Base-by-base conservation (phyloP, 2,888 invertebrate genomes). In the Tenthredo distinguenda region DNA sequence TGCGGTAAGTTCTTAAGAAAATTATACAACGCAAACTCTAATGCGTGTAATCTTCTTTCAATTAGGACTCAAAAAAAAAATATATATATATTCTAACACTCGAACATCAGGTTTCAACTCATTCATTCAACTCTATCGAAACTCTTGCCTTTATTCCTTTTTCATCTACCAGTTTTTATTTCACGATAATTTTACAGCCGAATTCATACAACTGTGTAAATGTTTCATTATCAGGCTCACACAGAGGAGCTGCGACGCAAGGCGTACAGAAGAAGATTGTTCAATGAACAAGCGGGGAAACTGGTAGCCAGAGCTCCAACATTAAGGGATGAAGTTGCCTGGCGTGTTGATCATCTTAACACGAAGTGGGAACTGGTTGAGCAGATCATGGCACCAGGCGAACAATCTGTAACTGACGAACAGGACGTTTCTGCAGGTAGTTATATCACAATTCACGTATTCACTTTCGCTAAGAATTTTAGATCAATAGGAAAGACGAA, bases 321-420 rank as follows among this genome's bases (percentile, higher is more conserved):
- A 89, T 94, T 95, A 88, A 95, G 95, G 90, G 96, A 96, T 88
- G 96, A 96, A 93, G 96, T 97, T 86, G 95, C 95, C 83, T 96
- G 96, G 95, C 95, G 97, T 88, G 95, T 97, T 88, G 95, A 96
- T 90, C 96, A 96, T 91, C 94, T 98, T 87, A 97, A 97, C 92
- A 95, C 96, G 86, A 97, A 97, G 93, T 97, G 97, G 98, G 96
- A 97, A 91, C 95, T 96, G 83, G 95, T 97, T 86, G 96, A 97
- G 88, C 94, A 96, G 90, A 95, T 96, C 89, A 95, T 97, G 90
- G 96, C 95, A 91, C 96, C 95, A 86, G 95, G 95, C 90, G 92
- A 74, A 37, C 90, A 92, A 87, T 91, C 91, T 31, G 88, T 91
- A 86, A 91, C 92, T 34, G 91, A 93, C 88, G 88, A 93, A 85